A percentile compares a stretch with the other conserved stretches of the same genome.
These are phyloP conservation scores for Falco rusticolus DNA, from an alignment of 2,797 vertebrate genomes.

Conservation along the genomic window DNA sequence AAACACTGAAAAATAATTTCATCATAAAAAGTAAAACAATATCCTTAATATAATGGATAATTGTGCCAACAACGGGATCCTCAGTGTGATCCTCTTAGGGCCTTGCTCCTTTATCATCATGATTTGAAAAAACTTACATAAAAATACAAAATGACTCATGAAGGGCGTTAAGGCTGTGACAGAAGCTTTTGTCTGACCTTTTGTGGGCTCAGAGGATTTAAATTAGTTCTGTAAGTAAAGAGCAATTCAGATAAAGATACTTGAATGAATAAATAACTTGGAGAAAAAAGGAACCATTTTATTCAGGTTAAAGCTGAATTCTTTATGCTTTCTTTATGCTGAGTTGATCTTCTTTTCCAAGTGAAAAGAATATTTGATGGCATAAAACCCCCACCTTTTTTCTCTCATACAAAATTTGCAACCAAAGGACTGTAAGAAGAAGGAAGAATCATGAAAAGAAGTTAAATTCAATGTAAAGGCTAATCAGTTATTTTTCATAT, in stretches of 20 bases:
- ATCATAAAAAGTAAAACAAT: not conserved
- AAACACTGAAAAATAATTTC: not conserved
- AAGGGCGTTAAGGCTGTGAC: not conserved
- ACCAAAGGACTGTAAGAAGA: not conserved
- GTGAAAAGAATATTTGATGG: not conserved
- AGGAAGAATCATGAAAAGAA: not conserved
- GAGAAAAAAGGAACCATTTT: not conserved
- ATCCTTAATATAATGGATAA: not conserved
- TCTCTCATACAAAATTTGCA: not conserved
- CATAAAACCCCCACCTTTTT: not conserved
- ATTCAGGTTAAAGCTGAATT: not conserved
- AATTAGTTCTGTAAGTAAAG: slow-evolving; percentile 39
- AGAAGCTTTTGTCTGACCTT: slow-evolving; percentile 27
- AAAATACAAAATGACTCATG: not conserved
- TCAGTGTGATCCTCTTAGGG: not conserved
- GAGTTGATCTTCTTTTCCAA: not conserved
- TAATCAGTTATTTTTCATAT: not conserved
- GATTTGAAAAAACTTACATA: not conserved
- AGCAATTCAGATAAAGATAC: slow-evolving; percentile 18
- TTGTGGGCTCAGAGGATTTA: not conserved
- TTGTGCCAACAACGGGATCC: not conserved
- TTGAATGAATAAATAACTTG: slow-evolving; percentile 10
- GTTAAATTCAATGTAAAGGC: not conserved
- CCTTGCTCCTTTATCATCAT: not conserved
- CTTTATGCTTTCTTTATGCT: not conserved